Conservation (phyloP, 1,140 invertebrate genomes). For the Musca domestica region DNA sequence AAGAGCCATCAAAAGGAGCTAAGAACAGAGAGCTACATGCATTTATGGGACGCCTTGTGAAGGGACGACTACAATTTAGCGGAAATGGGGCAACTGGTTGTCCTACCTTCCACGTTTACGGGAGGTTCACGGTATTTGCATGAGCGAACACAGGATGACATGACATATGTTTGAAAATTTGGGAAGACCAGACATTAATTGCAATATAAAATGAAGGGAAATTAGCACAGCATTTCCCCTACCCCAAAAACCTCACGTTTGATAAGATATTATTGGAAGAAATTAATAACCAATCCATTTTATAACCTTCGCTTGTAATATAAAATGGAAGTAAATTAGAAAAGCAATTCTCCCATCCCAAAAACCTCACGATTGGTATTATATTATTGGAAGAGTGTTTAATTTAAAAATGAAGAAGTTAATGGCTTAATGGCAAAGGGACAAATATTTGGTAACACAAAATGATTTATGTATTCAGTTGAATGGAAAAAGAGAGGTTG, state of each 20-base stretch:
- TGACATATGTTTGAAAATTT: conserved; percentile 35
- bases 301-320: too few species aligned
- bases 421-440: not conserved
- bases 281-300: too few species aligned
- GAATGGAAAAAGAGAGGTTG: conserved; percentile 13
- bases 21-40: too few species aligned
- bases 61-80: not conserved
- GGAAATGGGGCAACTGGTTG: not conserved
- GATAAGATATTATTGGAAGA: too few species aligned
- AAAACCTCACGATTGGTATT: conserved; percentile 8
- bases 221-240: conserved; percentile 1
- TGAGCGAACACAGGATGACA: conserved; percentile 25
- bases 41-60: too few species aligned
- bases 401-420: conserved; percentile 1
- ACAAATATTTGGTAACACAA: conserved; percentile 10
- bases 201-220: conserved; percentile 12
- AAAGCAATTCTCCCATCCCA: too few species aligned
- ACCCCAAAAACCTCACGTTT: too few species aligned
- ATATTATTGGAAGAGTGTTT: conserved; percentile 19
- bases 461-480: conserved; percentile 9
- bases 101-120: not conserved
- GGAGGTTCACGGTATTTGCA: conserved; percentile 25
- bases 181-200: conserved; percentile 5
- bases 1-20: too few species aligned
- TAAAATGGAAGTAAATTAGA: too few species aligned